Evolutionary conservation across 2,797 vertebrate genomes (phyloP).

Genomic region (Euphonia xanthogaster): DNA sequence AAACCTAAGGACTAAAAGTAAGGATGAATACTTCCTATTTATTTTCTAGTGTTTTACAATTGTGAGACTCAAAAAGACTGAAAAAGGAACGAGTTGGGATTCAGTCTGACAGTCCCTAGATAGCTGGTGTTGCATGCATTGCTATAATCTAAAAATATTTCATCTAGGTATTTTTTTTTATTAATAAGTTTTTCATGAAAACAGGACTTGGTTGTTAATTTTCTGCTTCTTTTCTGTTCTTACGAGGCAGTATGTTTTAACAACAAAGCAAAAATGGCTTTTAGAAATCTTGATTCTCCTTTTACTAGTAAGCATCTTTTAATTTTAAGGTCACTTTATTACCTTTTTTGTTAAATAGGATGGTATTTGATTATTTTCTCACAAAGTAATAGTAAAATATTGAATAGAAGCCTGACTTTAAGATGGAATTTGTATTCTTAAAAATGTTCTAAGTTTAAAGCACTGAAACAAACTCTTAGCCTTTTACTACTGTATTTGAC

Average conservation of each 20-base stretch:
- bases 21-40: neutral
- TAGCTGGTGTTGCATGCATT: neutral
- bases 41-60: neutral
- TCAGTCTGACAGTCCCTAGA: neutral
- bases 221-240: neutral
- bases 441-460: fast-evolving
- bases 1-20: neutral
- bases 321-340: neutral
- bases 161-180: fast-evolving
- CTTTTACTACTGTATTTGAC: neutral
- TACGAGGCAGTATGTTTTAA: neutral
- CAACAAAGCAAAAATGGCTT: neutral
- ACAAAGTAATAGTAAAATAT: neutral
- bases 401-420: neutral
- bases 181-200: neutral
- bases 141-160: neutral
- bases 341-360: neutral
- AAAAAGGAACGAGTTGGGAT: neutral
- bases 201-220: neutral
- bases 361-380: neutral
- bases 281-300: neutral
- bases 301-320: neutral
- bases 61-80: neutral
- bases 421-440: neutral
- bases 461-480: neutral